Conservation (phyloP, 1,140 invertebrate species). For the Bicyclus anynana region DNA sequence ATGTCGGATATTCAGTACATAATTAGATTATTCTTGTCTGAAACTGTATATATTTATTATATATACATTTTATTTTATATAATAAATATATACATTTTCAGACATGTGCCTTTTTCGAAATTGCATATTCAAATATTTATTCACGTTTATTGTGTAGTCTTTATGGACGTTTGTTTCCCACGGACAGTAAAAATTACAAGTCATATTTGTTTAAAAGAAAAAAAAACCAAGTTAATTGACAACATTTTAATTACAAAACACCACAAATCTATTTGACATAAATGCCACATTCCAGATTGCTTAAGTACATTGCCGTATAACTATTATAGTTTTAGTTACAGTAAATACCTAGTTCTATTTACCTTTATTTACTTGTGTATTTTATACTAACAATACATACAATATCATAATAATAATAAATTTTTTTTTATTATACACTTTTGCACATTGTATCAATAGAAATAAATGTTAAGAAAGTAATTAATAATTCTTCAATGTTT, state of each 20-base stretch:
- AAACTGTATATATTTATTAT: too few relatives aligned
- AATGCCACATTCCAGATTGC: slow-evolving; percentile 64
- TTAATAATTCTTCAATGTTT: slow-evolving; percentile 2
- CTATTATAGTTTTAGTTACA: slow-evolving; percentile 64
- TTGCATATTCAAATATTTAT: too few relatives aligned
- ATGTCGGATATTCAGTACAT: too few relatives aligned
- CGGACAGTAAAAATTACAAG: too few relatives aligned
- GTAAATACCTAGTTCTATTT: slow-evolving; percentile 53
- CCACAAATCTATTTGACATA: slow-evolving; percentile 74
- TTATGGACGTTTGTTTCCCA: too few relatives aligned
- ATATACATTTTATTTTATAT: too few relatives aligned
- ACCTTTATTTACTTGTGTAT: slow-evolving; percentile 61
- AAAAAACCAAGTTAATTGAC: slow-evolving; percentile 62
- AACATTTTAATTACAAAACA: slow-evolving; percentile 78
- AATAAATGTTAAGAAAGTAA: slow-evolving; percentile 17
- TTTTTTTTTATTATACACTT: slow-evolving; percentile 61
- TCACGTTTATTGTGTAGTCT: too few relatives aligned
- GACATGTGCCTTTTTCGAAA: too few relatives aligned
- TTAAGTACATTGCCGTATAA: slow-evolving; percentile 70
- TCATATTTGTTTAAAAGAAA: slow-evolving; percentile 26
- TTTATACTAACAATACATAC: slow-evolving; percentile 71
- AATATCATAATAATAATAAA: slow-evolving; percentile 54
- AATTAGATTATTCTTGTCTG: too few relatives aligned
- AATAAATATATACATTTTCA: too few relatives aligned
- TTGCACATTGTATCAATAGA: slow-evolving; percentile 45